phyloP scores from a whole-genome alignment of 2,888 invertebrate genomes.

The Dasypogon diadema region DNA sequence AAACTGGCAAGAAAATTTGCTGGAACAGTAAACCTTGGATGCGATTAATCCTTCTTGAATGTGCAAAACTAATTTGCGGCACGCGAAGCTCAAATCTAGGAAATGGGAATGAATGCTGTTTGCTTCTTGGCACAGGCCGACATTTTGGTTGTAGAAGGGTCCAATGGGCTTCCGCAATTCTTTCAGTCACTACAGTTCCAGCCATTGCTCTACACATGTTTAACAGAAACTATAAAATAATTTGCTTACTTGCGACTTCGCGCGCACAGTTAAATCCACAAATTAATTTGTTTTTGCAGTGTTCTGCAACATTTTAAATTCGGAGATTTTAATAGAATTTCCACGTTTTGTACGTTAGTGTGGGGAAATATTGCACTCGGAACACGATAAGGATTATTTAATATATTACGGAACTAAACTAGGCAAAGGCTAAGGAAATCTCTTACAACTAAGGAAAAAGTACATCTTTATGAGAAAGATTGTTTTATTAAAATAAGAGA shows the following conservation, averaged over 20 bases:
- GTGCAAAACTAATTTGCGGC: constrained; percentile 6
- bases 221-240: not conserved
- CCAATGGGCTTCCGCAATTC: not conserved
- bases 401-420: too few species aligned
- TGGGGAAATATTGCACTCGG: too few species aligned
- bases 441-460: too few species aligned
- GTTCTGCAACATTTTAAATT: not conserved
- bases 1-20: constrained; percentile 37
- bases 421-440: too few species aligned
- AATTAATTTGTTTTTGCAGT: not conserved
- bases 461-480: too few species aligned
- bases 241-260: not conserved
- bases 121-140: not conserved
- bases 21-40: constrained; percentile 12
- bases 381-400: too few species aligned
- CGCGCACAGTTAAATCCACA: not conserved
- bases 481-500: too few species aligned
- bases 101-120: not conserved
- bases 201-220: not conserved
- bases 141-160: not conserved
- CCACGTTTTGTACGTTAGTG: too few species aligned
- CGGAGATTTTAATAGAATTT: too few species aligned
- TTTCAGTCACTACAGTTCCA: not conserved
- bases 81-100: constrained; percentile 10
- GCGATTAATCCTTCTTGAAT: constrained; percentile 6